Evolutionary conservation across 2,888 invertebrate species (phyloP).

Genomic region (Calliphora vomitoria): DNA sequence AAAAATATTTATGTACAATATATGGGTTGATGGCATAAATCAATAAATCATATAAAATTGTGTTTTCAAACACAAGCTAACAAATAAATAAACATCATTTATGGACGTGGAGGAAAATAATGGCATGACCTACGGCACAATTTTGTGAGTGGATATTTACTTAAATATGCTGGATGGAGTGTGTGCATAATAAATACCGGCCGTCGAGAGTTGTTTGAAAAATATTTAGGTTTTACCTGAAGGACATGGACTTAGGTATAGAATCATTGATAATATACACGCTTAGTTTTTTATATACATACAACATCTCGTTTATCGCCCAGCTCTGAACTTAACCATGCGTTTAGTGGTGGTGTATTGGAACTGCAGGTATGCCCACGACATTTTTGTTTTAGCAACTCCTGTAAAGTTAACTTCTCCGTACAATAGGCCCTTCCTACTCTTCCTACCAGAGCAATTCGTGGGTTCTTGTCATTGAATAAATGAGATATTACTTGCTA

Average conservation of each 20-base stretch:
- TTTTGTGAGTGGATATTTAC: background rate
- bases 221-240: background rate
- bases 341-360: too few relatives aligned
- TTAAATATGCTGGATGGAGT: background rate
- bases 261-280: too few relatives aligned
- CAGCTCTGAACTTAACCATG: too few relatives aligned
- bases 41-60: slow-evolving; percentile 29
- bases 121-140: background rate
- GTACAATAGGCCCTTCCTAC: too few relatives aligned
- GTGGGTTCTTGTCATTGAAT: too few relatives aligned
- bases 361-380: too few relatives aligned
- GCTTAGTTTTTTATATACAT: too few relatives aligned
- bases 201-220: background rate
- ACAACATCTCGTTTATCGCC: too few relatives aligned
- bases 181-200: background rate
- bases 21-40: slow-evolving; percentile 12
- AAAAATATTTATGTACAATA: background rate
- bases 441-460: too few relatives aligned
- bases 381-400: too few relatives aligned
- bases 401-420: too few relatives aligned
- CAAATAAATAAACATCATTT: background rate
- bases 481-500: too few relatives aligned
- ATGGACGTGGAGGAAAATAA: background rate
- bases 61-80: slow-evolving; percentile 13
- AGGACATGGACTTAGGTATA: background rate